Base-by-base conservation (phyloP, 2,113 vertebrate species). In the Alexandromys fortis region DNA sequence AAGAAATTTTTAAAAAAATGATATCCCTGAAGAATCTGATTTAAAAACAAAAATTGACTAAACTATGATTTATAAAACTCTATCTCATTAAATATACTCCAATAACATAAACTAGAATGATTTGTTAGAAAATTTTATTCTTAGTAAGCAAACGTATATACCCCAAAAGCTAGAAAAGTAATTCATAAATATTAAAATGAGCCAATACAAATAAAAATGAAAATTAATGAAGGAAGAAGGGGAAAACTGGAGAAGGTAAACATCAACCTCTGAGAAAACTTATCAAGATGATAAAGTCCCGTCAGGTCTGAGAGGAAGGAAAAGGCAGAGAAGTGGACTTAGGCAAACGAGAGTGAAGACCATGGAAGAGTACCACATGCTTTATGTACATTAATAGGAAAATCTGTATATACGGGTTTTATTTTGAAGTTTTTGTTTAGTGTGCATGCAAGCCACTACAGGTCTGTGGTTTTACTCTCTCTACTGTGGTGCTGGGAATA, bases 181-280 rank as follows among this genome's bases (percentile, higher is more conserved):
- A 93, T 33, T 90, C 1, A 91, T 75, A 97, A 92, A 58, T 16
- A 88, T 16, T 77, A 89, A 67, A 93, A 14, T 63, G 2, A 89
- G 83, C 52, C 45, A 77, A 77, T 38, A 87, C 70, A 95, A 87
- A 90, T 52, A 55, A 83, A 87, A 90, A 47, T 58, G n/a, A 77
- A 16, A 68, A 52, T 52, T 65, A 83, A 45, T 55, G 47, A 83
- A 90, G 45, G 28, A 68, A 21, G 47, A 67, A 92, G 67, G 24
- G 28, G 47, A 42, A 82, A 65, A 77, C 19, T 87, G 72, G 35
- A 7, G 72, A 22, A 52, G 47, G 70, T 65, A 75, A 78, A 68
- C n/a, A 90, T 19, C 52, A 85, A 81, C 91, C 61, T 90, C 94
- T 92, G 49, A 90, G 86, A 94, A 95, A 26, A 86, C 24, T 6